phyloP scores from a whole-genome alignment of 2,113 vertebrate genomes.

The Mormoops blainvillei region DNA sequence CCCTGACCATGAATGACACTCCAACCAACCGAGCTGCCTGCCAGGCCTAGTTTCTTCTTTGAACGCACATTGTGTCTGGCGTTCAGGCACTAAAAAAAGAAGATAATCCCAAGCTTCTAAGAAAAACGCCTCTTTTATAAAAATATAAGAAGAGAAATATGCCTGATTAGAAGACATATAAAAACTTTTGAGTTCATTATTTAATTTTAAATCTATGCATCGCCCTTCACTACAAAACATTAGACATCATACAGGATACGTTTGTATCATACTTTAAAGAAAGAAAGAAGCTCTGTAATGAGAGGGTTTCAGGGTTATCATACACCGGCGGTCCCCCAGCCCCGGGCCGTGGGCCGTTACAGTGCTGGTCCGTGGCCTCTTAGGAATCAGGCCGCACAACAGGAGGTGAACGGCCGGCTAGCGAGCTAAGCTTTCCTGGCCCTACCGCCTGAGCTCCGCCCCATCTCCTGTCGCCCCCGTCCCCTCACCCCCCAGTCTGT shows the following conservation, averaged over 20 bases:
- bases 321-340: no score
- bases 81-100: neutral
- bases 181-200: neutral
- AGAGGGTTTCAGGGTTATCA: neutral
- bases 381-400: no score
- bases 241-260: no score
- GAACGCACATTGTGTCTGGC: neutral
- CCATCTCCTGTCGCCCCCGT: no score
- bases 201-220: neutral
- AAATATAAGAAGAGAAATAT: neutral
- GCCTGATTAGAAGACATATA: neutral
- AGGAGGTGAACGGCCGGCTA: no score
- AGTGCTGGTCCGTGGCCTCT: no score
- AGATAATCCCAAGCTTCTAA: neutral
- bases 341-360: no score
- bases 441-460: no score
- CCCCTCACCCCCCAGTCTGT: no score
- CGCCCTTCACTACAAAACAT: neutral
- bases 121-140: neutral
- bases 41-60: neutral
- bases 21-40: no score
- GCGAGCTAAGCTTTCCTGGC: no score
- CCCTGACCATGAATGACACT: no score
- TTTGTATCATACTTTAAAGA: neutral
- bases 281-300: neutral